Percentiles rank a stretch among this genome's conserved stretches.
Conservation (phyloP, 2,113 vertebrate genomes). For the Neolamprologus sp. region DNA sequence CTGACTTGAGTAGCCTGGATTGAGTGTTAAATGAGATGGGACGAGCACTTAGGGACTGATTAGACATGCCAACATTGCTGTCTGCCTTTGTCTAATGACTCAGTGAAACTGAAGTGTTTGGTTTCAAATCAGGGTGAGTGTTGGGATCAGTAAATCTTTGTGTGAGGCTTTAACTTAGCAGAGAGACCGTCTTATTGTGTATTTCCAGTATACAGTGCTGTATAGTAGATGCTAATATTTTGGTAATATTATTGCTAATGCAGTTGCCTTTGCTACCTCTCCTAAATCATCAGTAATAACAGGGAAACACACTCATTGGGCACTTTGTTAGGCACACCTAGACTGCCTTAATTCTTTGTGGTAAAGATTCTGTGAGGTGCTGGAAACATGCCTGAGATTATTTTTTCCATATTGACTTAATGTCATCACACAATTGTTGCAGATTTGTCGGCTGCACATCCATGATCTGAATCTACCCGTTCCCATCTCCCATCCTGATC, state of each 20-base stretch:
- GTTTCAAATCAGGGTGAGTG: background rate
- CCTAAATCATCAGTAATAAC: background rate
- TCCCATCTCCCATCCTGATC: background rate
- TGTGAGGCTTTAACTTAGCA: background rate
- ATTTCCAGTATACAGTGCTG: background rate
- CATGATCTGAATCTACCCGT: background rate
- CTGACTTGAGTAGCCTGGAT: background rate
- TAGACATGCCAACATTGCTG: conserved; percentile 12
- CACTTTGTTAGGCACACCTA: background rate
- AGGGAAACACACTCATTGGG: background rate
- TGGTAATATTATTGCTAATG: background rate
- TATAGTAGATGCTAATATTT: background rate
- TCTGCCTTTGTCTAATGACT: background rate
- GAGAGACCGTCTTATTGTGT: background rate
- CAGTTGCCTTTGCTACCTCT: background rate
- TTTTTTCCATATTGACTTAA: background rate
- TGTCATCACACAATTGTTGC: background rate
- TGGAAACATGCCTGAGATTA: background rate
- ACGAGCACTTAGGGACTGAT: conserved; percentile 28
- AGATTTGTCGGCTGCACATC: background rate
- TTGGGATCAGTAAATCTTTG: background rate
- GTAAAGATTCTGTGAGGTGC: background rate
- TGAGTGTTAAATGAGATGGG: conserved; percentile 17
- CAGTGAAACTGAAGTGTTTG: background rate
- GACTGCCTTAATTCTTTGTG: background rate